A percentile compares a stretch with the other conserved stretches of the same genome.
Evolutionary conservation across 2,888 invertebrate genomes (phyloP).

Genomic region (Incurvaria masculella): DNA sequence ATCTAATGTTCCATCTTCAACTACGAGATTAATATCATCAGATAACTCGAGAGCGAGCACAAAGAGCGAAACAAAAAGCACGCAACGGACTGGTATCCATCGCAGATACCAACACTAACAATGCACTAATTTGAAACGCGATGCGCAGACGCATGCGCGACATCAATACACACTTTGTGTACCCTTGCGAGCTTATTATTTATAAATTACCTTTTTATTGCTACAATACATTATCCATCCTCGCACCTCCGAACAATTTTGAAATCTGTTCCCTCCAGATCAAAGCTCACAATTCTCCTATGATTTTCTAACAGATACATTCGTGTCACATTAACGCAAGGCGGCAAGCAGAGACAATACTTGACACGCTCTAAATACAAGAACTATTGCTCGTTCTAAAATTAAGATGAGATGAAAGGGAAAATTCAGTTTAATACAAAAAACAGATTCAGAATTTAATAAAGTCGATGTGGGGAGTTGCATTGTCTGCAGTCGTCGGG

Average conservation of each 20-base stretch:
- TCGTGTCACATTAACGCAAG: neutral
- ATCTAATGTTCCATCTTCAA: slow-evolving; percentile 51
- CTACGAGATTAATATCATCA: slow-evolving; percentile 41
- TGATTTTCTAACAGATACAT: neutral
- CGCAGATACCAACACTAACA: slow-evolving; percentile 32
- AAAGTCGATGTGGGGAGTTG: slow-evolving; percentile 36
- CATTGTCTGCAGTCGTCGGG: slow-evolving; percentile 39
- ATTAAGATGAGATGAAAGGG: slow-evolving; percentile 52
- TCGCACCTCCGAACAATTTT: neutral
- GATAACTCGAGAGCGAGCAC: slow-evolving; percentile 26
- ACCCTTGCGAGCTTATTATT: slow-evolving; percentile 51
- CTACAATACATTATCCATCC: neutral
- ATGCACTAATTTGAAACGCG: slow-evolving; percentile 39
- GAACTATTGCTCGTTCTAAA: slow-evolving; percentile 53
- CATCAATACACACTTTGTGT: slow-evolving; percentile 30
- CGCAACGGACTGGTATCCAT: slow-evolving; percentile 30
- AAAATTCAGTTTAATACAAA: slow-evolving; percentile 47
- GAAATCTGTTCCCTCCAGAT: neutral
- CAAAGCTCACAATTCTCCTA: neutral
- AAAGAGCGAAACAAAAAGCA: slow-evolving; percentile 43
- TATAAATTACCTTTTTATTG: slow-evolving; percentile 20
- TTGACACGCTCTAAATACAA: slow-evolving; percentile 50
- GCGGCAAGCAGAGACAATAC: slow-evolving; percentile 41
- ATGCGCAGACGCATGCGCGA: slow-evolving; percentile 38
- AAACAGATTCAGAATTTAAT: slow-evolving; percentile 32